These are phyloP conservation scores for Phthorimaea operculella DNA, from an alignment of 1,140 invertebrate species.

Conservation along the genomic window DNA sequence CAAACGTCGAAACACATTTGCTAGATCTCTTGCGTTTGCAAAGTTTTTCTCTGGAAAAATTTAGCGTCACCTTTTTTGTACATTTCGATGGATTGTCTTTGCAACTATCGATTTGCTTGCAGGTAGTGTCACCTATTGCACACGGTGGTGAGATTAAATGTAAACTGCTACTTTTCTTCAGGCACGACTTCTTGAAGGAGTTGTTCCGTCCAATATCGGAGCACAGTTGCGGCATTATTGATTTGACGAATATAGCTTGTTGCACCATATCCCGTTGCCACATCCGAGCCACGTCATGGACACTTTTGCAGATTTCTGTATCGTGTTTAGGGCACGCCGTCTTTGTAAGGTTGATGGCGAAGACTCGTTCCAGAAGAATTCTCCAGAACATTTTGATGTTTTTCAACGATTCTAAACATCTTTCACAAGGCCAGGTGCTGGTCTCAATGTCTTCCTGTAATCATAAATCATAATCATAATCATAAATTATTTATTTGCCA, in stretches of 20 bases:
- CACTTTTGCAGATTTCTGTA: slow-evolving; percentile 13
- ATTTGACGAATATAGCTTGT: slow-evolving; percentile 38
- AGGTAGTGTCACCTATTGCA: neutral
- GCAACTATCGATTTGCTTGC: neutral
- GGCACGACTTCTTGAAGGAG: neutral
- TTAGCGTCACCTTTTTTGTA: neutral
- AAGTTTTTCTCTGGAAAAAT: neutral
- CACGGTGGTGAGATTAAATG: neutral
- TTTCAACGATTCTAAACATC: slow-evolving; percentile 50
- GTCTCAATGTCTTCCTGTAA: slow-evolving; percentile 56
- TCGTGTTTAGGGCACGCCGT: slow-evolving; percentile 9
- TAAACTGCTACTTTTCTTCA: neutral
- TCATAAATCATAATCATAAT: no score
- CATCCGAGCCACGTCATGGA: slow-evolving; percentile 32
- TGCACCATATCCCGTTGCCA: slow-evolving; percentile 46
- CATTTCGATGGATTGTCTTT: neutral
- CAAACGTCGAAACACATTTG: neutral
- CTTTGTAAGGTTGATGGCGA: slow-evolving; percentile 34
- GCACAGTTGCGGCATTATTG: neutral
- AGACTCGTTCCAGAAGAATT: slow-evolving; percentile 48
- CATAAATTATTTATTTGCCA: no score
- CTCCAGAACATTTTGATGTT: slow-evolving; percentile 60
- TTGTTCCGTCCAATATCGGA: neutral
- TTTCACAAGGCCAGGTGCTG: slow-evolving; percentile 53
- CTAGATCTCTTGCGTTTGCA: neutral